Base-by-base conservation (phyloP, 2,888 invertebrate genomes). In the Latheticus oryzae region DNA sequence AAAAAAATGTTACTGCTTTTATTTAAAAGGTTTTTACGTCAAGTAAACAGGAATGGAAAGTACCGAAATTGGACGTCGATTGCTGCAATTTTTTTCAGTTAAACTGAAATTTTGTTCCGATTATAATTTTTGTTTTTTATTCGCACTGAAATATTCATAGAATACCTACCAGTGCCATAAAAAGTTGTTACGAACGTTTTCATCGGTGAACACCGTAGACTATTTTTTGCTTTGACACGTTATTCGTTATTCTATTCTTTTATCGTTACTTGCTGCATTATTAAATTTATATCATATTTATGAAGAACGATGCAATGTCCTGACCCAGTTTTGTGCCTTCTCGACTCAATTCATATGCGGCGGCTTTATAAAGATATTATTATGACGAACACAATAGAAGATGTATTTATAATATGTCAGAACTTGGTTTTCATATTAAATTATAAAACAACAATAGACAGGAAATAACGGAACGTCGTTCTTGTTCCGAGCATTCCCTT, bases 371-470 rank as follows among this genome's bases (percentile, higher is more conserved):
- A 42, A 42, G 28, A 42, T 23, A 23, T 43, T 43, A 45, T 17
- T 28, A 28, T 30, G 17, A n/a, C n/a, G n/a, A n/a, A n/a, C 19
- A 32, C 30, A 45, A 45, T 45, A 19, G 17, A 42, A 42, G 30
- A 45, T 45, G 45, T 30, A 45, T 32, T 30, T 45, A 30, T 19
- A 12, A 30, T 12, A 30, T 8, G 30, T n/a, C 28, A 13, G 9
- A 26, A 30, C 30, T 45, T 26, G 17, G 45, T 16, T 32, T 28
- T 30, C 17, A 21, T 48, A 48, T 48, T 48, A 48, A 48, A 48
- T 48, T 48, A 37, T 48, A 37, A 48, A 48, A 37, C 35, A 48
- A 48, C 48, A 48, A 48, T 48, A 26, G 37, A 12, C 26, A 11
- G 48, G 48, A 48, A 35, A 48, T 37, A 48, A 48, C 37, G 30